These are phyloP conservation scores for Hyalella azteca DNA, from an alignment of 2,888 invertebrate genomes.

Conservation along the genomic window DNA sequence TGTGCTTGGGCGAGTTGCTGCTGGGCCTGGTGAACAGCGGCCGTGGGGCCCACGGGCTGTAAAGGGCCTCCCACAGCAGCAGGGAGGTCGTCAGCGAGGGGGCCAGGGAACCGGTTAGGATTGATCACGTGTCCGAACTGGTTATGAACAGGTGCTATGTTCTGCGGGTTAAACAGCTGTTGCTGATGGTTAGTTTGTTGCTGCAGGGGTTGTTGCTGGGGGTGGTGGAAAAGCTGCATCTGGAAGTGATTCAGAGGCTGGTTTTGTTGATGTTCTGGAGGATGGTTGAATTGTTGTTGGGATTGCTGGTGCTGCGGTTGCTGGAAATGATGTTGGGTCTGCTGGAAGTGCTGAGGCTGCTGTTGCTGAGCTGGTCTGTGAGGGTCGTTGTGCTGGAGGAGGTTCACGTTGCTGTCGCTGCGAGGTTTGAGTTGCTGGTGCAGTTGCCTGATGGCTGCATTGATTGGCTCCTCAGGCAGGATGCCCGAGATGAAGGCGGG, in stretches of 20 bases:
- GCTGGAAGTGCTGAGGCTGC: constrained; percentile 31
- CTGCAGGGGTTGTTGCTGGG: constrained; percentile 2
- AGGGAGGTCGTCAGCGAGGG: constrained; percentile 34
- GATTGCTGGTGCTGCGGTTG: constrained; percentile 13
- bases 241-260: constrained; percentile 23
- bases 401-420: neutral
- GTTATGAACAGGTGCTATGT: constrained; percentile 21
- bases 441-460: neutral
- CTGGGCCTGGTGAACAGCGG: constrained; percentile 34
- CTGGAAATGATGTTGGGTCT: constrained; percentile 31
- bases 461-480: constrained; percentile 8
- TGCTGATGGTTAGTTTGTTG: constrained; percentile 22
- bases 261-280: neutral
- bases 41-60: constrained; percentile 24
- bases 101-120: constrained; percentile 38
- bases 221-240: constrained; percentile 21
- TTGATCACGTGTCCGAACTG: constrained; percentile 33
- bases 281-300: neutral
- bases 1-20: constrained; percentile 21
- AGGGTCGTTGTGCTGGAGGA: constrained; percentile 18
- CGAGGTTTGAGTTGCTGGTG: neutral
- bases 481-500: neutral
- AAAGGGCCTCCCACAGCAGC: constrained; percentile 10
- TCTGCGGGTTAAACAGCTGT: constrained; percentile 16
- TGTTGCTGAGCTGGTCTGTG: neutral